Percentiles rank a stretch among this genome's conserved stretches.
phyloP scores from a whole-genome alignment of 2,888 invertebrate species.

The Sylvicola fuscatus region DNA sequence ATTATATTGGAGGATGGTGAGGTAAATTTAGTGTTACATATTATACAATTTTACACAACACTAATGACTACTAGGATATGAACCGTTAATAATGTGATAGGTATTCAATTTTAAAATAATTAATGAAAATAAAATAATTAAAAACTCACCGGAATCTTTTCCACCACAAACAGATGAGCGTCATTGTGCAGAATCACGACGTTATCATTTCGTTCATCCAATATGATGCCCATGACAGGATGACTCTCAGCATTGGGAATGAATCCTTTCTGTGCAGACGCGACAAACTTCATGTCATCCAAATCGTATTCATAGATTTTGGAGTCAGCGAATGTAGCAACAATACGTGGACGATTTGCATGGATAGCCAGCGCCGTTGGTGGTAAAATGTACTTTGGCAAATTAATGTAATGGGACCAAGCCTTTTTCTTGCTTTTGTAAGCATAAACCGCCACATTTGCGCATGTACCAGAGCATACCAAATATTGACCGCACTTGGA shows the following conservation, averaged over 20 bases:
- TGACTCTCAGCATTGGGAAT: slow-evolving; percentile 25
- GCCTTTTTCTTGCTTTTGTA: slow-evolving; percentile 19
- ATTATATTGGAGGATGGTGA: too few relatives aligned
- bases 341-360: slow-evolving; percentile 32
- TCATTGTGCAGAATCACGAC: slow-evolving; percentile 56
- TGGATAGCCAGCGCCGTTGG: slow-evolving; percentile 55
- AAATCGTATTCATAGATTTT: slow-evolving; percentile 62
- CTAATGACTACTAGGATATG: too few relatives aligned
- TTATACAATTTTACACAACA: too few relatives aligned
- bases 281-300: slow-evolving; percentile 35
- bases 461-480: slow-evolving; percentile 41
- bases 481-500: slow-evolving; percentile 38
- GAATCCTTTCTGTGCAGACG: slow-evolving; percentile 36
- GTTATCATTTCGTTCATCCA: slow-evolving; percentile 38
- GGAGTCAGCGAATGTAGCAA: slow-evolving; percentile 60
- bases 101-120: slow-evolving; percentile 1
- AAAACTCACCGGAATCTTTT: slow-evolving; percentile 5
- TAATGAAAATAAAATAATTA: slow-evolving; percentile 9
- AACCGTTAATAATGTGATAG: too few relatives aligned
- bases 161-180: slow-evolving; percentile 28
- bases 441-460: slow-evolving; percentile 45
- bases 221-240: slow-evolving; percentile 33
- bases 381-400: slow-evolving; percentile 49
- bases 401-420: slow-evolving; percentile 29
- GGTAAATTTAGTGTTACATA: too few relatives aligned